Conservation (phyloP, 2,113 vertebrate genomes). For the Toxotes chatareus region DNA sequence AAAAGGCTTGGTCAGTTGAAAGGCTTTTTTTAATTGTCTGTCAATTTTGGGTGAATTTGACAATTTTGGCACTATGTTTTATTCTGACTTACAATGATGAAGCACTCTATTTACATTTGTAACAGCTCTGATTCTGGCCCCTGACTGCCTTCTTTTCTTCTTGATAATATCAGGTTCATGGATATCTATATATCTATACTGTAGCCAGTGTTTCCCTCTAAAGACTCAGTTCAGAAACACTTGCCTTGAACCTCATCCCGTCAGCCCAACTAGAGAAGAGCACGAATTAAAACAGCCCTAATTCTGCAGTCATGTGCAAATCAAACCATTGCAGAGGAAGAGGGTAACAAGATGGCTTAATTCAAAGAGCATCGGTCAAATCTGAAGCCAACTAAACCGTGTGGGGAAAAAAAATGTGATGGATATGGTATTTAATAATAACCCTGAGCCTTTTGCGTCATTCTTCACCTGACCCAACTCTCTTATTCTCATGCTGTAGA, state of each 20-base stretch:
- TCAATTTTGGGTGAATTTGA: not conserved
- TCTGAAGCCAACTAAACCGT: no score
- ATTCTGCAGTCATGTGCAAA: no score
- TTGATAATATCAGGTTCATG: not conserved
- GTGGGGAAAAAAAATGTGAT: no score
- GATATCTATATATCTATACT: not conserved
- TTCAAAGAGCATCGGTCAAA: no score
- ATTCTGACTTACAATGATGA: not conserved
- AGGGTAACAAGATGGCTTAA: no score
- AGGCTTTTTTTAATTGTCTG: no score
- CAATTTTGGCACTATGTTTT: not conserved
- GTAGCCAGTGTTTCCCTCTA: not conserved
- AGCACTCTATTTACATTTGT: not conserved
- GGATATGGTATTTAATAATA: no score
- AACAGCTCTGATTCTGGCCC: not conserved
- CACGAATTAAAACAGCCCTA: no score
- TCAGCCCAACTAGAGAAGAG: not conserved
- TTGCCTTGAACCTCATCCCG: not conserved
- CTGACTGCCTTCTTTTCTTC: no score
- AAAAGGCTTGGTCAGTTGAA: not conserved
- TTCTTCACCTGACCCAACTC: not conserved
- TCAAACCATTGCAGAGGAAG: no score
- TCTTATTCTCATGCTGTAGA: not conserved
- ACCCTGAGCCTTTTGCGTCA: not conserved
- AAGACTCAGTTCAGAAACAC: not conserved